Evolutionary conservation across 1,140 invertebrate species (phyloP).

Genomic region (Ephestia elutella): DNA sequence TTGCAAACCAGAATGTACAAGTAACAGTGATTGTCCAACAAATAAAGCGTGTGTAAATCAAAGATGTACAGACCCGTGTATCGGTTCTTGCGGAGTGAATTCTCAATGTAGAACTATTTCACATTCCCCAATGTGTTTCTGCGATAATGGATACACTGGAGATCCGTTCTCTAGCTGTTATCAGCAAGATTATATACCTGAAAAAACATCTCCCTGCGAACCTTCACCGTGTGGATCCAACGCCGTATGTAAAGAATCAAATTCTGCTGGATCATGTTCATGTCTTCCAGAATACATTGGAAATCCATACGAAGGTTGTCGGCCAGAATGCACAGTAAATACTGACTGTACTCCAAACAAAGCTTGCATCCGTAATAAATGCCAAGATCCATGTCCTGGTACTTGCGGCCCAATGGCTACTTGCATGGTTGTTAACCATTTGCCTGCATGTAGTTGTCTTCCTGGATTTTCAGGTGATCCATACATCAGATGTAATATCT

Average conservation of each 20-base stretch:
- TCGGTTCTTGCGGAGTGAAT: constrained; percentile 80
- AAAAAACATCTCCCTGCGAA: constrained; percentile 73
- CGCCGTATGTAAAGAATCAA: constrained; percentile 79
- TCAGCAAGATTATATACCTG: constrained; percentile 30
- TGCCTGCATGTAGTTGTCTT: constrained; percentile 81
- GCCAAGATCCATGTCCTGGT: constrained; percentile 82
- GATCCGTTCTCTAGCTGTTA: constrained; percentile 78
- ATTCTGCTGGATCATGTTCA: constrained; percentile 78
- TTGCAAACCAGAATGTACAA: constrained; percentile 82
- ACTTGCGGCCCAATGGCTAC: constrained; percentile 81
- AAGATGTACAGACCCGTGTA: constrained; percentile 84
- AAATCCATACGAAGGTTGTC: constrained; percentile 83
- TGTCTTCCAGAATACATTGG: constrained; percentile 81
- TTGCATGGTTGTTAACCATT: constrained; percentile 84
- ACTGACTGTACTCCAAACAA: constrained; percentile 80
- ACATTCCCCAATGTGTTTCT: constrained; percentile 81
- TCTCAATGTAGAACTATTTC: constrained; percentile 81
- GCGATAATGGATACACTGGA: constrained; percentile 75
- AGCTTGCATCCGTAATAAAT: constrained; percentile 81
- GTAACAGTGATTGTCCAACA: constrained; percentile 83
- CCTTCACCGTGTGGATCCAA: constrained; percentile 82
- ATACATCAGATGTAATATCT: constrained; percentile 72
- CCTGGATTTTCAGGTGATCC: constrained; percentile 81
- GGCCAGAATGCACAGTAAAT: constrained; percentile 79
- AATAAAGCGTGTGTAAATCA: constrained; percentile 82